Evolutionary conservation across 2,888 invertebrate species (phyloP).

Genomic region (Eupeodes latifasciatus): DNA sequence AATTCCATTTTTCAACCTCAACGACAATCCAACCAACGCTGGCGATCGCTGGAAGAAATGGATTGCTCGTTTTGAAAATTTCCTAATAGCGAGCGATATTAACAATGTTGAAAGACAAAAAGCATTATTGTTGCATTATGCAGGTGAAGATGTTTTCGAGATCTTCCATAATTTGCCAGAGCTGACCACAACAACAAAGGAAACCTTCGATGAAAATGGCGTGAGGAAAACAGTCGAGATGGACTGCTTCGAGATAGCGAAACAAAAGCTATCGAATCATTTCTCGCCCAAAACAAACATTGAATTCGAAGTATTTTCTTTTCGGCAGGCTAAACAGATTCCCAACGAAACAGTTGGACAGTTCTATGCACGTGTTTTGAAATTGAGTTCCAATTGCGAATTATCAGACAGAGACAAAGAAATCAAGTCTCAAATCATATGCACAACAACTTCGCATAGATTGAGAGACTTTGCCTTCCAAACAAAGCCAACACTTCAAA

Average conservation of each 20-base stretch:
- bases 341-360: constrained; percentile 14
- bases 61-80: no score
- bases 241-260: constrained; percentile 18
- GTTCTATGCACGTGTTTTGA: constrained; percentile 1
- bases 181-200: not conserved
- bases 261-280: constrained; percentile 2
- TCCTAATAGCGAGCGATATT: no score
- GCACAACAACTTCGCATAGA: constrained; percentile 9
- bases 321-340: constrained; percentile 38
- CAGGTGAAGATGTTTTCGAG: not conserved
- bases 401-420: constrained; percentile 13
- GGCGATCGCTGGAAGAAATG: no score
- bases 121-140: no score
- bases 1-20: no score
- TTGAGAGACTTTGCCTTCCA: constrained; percentile 11
- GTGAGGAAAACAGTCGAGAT: not conserved
- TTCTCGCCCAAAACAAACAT: constrained; percentile 20
- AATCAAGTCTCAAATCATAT: constrained; percentile 16
- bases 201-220: not conserved
- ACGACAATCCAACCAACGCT: no score
- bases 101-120: no score
- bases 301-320: constrained; percentile 31
- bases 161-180: constrained; percentile 8
- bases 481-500: constrained; percentile 38
- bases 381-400: constrained; percentile 15